phyloP scores from a whole-genome alignment of 2,888 invertebrate species.

The Polydrusus cervinus region DNA sequence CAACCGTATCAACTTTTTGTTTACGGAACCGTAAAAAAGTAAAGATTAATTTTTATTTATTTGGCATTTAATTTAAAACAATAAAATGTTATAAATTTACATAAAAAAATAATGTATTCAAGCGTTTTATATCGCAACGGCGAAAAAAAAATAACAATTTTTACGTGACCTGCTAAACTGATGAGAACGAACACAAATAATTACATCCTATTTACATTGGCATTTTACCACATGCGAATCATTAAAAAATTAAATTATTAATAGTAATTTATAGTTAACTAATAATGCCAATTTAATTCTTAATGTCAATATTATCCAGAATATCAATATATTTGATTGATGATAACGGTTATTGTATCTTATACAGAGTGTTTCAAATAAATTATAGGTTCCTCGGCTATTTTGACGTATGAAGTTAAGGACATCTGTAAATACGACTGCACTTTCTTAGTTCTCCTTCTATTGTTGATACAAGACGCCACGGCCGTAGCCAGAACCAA shows the following conservation, averaged over 20 bases:
- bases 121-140: not conserved
- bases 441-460: too few relatives aligned
- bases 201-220: conserved; percentile 36
- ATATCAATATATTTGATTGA: conserved; percentile 2
- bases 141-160: conserved; percentile 1
- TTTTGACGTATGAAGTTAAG: too few relatives aligned
- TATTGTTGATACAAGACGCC: too few relatives aligned
- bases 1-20: not conserved
- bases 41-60: not conserved
- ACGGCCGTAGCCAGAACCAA: too few relatives aligned
- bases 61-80: conserved; percentile 5
- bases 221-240: conserved; percentile 28
- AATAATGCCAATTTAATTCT: conserved; percentile 25
- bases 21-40: not conserved
- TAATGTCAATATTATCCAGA: conserved; percentile 10
- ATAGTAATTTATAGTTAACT: conserved; percentile 9
- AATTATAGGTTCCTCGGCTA: not conserved
- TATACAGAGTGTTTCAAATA: not conserved
- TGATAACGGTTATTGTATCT: not conserved
- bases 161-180: not conserved
- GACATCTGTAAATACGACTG: too few relatives aligned
- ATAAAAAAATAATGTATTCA: not conserved
- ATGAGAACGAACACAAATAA: conserved; percentile 13
- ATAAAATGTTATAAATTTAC: conserved; percentile 11
- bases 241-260: conserved; percentile 17